phyloP scores from a whole-genome alignment of 2,797 vertebrate genomes.

The Pseudochaenichthys georgianus region DNA sequence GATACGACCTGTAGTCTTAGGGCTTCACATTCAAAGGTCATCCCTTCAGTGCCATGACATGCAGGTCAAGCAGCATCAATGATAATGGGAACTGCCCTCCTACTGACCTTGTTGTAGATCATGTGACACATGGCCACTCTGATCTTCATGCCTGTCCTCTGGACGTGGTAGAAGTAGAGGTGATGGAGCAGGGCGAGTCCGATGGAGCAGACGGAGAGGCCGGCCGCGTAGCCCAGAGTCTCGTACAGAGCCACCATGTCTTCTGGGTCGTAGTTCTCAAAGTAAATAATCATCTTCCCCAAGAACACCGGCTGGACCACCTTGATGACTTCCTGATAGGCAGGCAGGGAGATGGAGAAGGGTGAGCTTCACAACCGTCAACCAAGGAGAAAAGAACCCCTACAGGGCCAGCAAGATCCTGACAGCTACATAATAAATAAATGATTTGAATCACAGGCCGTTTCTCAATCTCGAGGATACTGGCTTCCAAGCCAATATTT shows the following conservation, averaged over 20 bases:
- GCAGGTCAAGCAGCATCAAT: too few species aligned
- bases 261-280: slow-evolving; percentile 83
- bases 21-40: too few species aligned
- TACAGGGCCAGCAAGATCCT: too few species aligned
- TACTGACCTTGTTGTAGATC: slow-evolving; percentile 93
- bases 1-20: too few species aligned
- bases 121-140: slow-evolving; percentile 96
- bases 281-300: slow-evolving; percentile 90
- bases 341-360: background rate
- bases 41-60: too few species aligned
- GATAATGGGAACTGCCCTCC: background rate
- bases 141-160: slow-evolving; percentile 92
- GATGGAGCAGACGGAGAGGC: slow-evolving; percentile 85
- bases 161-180: slow-evolving; percentile 93
- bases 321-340: slow-evolving; percentile 88
- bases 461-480: too few species aligned
- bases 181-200: slow-evolving; percentile 89
- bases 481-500: too few species aligned
- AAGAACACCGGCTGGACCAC: slow-evolving; percentile 91
- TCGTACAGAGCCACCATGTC: slow-evolving; percentile 63
- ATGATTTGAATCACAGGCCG: too few species aligned
- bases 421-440: too few species aligned
- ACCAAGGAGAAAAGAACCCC: background rate
- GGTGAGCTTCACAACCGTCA: background rate
- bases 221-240: slow-evolving; percentile 83